Evolutionary conservation across 2,797 vertebrate genomes (phyloP).

Genomic region (Acipenser oxyrinchus): DNA sequence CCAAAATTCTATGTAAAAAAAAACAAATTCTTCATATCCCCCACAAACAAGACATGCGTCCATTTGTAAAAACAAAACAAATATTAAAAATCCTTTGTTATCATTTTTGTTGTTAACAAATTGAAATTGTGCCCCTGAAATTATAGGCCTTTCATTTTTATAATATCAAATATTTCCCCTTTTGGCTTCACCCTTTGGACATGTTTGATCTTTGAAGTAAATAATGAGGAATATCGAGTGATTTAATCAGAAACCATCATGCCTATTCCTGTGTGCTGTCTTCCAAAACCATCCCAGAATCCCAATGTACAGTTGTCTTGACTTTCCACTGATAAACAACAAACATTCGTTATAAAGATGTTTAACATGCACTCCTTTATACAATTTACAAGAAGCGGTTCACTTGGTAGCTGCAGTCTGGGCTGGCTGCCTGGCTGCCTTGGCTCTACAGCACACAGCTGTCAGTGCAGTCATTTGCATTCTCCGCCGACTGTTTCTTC

Average conservation of each 20-base stretch:
- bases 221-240: conserved; percentile 3
- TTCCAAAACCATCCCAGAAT: conserved; percentile 27
- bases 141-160: no score
- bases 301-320: conserved; percentile 13
- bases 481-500: conserved; percentile 65
- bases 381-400: conserved; percentile 53
- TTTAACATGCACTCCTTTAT: conserved; percentile 60
- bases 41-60: no score
- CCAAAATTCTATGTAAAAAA: conserved; percentile 43
- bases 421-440: conserved; percentile 33
- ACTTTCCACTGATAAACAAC: conserved; percentile 28
- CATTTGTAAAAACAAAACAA: no score
- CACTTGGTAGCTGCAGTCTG: conserved; percentile 24
- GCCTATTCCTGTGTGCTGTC: conserved; percentile 49
- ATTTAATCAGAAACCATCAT: conserved; percentile 8
- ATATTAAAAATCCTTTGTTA: no score
- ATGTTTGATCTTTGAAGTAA: conserved; percentile 11
- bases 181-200: conserved; percentile 4
- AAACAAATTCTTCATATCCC: no score
- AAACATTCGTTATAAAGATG: conserved; percentile 50
- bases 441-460: conserved; percentile 67
- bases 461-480: conserved; percentile 49
- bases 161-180: conserved; percentile 13
- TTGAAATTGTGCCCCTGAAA: no score
- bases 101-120: no score